Evolutionary conservation across 2,797 vertebrate genomes (phyloP).

Genomic region (Manis javanica): DNA sequence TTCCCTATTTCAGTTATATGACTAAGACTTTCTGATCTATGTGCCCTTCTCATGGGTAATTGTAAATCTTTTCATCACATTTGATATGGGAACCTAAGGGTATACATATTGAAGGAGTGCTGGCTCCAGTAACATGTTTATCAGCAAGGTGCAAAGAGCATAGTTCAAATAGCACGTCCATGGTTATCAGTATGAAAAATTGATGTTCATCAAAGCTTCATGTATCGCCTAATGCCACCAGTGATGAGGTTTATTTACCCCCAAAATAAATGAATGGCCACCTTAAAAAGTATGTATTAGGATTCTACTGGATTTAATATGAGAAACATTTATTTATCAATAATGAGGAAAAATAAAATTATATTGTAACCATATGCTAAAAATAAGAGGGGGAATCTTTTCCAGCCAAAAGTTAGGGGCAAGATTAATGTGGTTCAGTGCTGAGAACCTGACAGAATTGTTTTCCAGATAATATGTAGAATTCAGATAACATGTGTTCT

Average conservation of each 20-base stretch:
- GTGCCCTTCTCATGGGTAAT: background rate
- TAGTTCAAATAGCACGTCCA: background rate
- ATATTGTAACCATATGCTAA: background rate
- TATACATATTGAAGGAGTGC: background rate
- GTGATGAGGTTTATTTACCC: background rate
- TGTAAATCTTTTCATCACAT: background rate
- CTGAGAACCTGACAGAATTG: background rate
- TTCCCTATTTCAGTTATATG: background rate
- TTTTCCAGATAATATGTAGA: background rate
- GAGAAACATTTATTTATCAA: background rate
- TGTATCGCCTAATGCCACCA: background rate
- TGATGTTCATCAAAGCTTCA: background rate
- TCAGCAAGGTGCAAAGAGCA: constrained; percentile 3
- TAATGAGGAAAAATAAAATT: constrained; percentile 19
- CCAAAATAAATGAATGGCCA: background rate
- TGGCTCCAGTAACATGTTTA: background rate
- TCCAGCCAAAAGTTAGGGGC: background rate
- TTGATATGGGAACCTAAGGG: background rate
- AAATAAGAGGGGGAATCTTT: constrained; percentile 33
- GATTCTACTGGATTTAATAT: background rate
- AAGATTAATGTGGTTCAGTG: background rate
- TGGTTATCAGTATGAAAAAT: background rate
- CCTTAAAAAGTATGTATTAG: background rate
- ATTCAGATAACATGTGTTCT: background rate
- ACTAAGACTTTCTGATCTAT: background rate